Evolutionary conservation across 2,113 vertebrate species (phyloP), one percentile per base, ranked within the genome.

Genomic region (Ahaetulla prasina): DNA sequence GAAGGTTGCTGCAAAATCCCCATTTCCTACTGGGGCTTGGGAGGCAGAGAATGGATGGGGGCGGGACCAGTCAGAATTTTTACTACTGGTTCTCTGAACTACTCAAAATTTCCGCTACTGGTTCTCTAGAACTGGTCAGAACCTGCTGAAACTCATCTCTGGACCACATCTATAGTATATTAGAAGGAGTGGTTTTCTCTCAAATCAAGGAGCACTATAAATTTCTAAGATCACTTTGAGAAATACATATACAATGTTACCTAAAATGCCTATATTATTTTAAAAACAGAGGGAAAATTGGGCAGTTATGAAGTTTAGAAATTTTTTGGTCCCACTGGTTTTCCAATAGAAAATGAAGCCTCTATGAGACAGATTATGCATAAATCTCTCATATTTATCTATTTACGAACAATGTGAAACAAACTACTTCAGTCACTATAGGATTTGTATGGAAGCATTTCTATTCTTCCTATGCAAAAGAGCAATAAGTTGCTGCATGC

Each of bases 111-210:
- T 47, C 47, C 47, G 7, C 47, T 47, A 4, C 7, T 7, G 7
- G 47, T 47, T 47, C 47, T 47, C 47, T 6, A 47, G 47, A 47
- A 47, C 47, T 47, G 47, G 47, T 47, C 47, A 47, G 47, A 47
- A 47, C 47, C 47, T 47, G 47, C 3, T 47, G 47, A 47, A 52
- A n/a, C n/a, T n/a, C n/a, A n/a, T n/a, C n/a, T n/a, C n/a, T n/a
- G n/a, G 93, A 93, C 94, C 92, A 47, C 45, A 47, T 47, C 45
- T 47, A 47, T 4, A 47, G 45, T 47, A 47, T 47, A 47, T 92
- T 93, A 94, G 8, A 35, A 92, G 91, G 63, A 93, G 74, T 25
- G 14, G 3, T 57, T 94, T 74, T 85, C 94, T 39, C 93, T 39
- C 20, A n/a, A 95, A 85, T 94, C 92, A 52, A 86, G 91, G n/a